These are phyloP conservation scores for Sminthurides aquaticus DNA, from an alignment of 2,888 invertebrate species.

Conservation along the genomic window DNA sequence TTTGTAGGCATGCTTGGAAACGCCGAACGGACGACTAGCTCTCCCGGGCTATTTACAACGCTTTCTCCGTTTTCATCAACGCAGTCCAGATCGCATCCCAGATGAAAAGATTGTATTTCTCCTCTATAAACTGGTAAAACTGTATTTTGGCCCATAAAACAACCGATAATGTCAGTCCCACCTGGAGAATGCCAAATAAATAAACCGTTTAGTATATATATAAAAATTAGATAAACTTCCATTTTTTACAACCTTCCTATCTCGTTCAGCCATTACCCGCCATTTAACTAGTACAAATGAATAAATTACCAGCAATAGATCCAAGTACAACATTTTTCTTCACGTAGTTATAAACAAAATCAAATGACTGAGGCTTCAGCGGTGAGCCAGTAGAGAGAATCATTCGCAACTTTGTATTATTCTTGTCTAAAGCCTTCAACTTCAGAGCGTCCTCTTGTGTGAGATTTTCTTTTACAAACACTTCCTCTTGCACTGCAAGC, in stretches of 20 bases:
- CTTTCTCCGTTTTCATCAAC: slow-evolving; percentile 50
- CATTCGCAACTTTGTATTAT: slow-evolving; percentile 48
- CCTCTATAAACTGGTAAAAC: slow-evolving; percentile 52
- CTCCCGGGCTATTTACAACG: slow-evolving; percentile 50
- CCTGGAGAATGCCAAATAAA: slow-evolving; percentile 45
- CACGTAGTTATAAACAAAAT: slow-evolving; percentile 52
- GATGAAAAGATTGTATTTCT: slow-evolving; percentile 52
- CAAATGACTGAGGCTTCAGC: slow-evolving; percentile 51
- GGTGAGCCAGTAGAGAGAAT: slow-evolving; percentile 53
- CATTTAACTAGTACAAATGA: no score
- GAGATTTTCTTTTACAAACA: slow-evolving; percentile 46
- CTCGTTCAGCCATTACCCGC: no score
- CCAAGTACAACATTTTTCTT: slow-evolving; percentile 50
- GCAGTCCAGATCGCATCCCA: slow-evolving; percentile 52
- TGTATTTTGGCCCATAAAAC: slow-evolving; percentile 53
- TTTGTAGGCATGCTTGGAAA: slow-evolving; percentile 55
- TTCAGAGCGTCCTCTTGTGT: slow-evolving; percentile 42
- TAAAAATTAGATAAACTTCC: no score
- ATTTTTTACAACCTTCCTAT: no score
- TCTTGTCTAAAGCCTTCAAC: slow-evolving; percentile 44
- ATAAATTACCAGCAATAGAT: slow-evolving; percentile 49
- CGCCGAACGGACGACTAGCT: slow-evolving; percentile 52
- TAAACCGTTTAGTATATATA: no score
- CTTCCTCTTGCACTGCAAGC: slow-evolving; percentile 51
- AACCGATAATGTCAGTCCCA: slow-evolving; percentile 55